A percentile compares a stretch with the other conserved stretches of the same genome.
These are phyloP conservation scores for Entosphenus tridentatus DNA, from an alignment of 2,113 vertebrate genomes.

Conservation along the genomic window DNA sequence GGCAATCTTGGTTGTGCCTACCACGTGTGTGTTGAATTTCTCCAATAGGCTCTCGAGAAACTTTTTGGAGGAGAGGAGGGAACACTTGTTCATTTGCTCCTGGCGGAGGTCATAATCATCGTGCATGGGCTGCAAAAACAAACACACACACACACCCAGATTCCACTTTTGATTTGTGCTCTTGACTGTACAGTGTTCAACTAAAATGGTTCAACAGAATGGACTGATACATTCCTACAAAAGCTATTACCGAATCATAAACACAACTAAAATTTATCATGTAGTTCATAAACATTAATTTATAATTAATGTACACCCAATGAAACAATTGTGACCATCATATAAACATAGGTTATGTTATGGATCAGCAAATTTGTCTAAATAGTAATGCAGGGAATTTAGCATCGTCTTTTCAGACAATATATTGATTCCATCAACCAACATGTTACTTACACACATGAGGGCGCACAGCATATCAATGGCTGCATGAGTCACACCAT, in stretches of 20 bases:
- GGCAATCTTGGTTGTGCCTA: constrained; percentile 15
- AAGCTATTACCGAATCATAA: too few relatives aligned
- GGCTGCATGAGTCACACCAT: constrained; percentile 75
- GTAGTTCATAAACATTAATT: too few relatives aligned
- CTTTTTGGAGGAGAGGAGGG: constrained; percentile 91
- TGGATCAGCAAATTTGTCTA: too few relatives aligned
- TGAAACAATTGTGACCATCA: too few relatives aligned
- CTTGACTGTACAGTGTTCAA: too few relatives aligned
- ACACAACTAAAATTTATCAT: too few relatives aligned
- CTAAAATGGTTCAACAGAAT: background rate
- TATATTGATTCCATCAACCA: too few relatives aligned
- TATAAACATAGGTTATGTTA: too few relatives aligned
- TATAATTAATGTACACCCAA: too few relatives aligned
- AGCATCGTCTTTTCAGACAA: too few relatives aligned
- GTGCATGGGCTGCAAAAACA: constrained; percentile 60
- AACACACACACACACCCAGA: background rate
- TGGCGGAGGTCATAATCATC: constrained; percentile 94
- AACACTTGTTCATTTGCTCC: constrained; percentile 95
- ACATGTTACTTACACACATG: constrained; percentile 76
- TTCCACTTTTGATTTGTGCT: too few relatives aligned
- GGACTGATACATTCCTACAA: background rate
- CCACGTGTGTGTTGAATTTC: constrained; percentile 94
- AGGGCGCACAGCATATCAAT: constrained; percentile 97
- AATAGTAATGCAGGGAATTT: background rate
- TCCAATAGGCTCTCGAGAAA: constrained; percentile 93